Base-by-base conservation (phyloP, 2,888 invertebrate genomes). In the Xylocampa areola region DNA sequence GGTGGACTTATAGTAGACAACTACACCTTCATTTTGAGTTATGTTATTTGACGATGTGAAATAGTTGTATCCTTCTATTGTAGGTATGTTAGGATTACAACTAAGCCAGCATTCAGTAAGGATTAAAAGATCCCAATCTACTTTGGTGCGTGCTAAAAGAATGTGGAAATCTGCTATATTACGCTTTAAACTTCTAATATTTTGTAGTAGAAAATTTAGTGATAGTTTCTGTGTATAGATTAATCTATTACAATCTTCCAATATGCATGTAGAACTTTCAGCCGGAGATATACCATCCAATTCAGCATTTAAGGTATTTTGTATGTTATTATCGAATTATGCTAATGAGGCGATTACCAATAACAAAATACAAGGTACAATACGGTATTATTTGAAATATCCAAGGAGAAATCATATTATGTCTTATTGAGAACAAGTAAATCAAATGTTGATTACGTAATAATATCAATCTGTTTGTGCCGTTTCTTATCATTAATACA, bases 21-120 rank as follows among this genome's bases (percentile, higher is more conserved):
- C n/a, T 3, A 29, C 29, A n/a, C 29, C 29, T 29, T 29, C 29
- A n/a, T 29, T 29, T n/a, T 29, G 29, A n/a, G 29, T 29, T 4
- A 10, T 29, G 29, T 29, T 29, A 29, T 10, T 29, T 10, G 10
- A 2, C 4, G 29, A n/a, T 3, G 0, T 10, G 10, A n/a, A 10
- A 2, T n/a, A 29, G 2, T 29, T 1, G 10, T 29, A 29, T 2
- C 29, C 29, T n/a, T n/a, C 10, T n/a, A 29, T n/a, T 10, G n/a
- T 1, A 2, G 29, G 29, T 11, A n/a, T 1, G 11, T 11, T 11
- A 0, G 1, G 29, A 1, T 5, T n/a, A n/a, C 29, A 1, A 29
- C 0, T 4, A 11, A 29, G 5, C 29, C 29, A 29, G 4, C 29
- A 29, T n/a, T 29, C 29, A 0, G 29, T 29, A 1, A 29, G n/a